Evolutionary conservation across 2,888 invertebrate genomes (phyloP).

Genomic region (Halocaridina rubra): DNA sequence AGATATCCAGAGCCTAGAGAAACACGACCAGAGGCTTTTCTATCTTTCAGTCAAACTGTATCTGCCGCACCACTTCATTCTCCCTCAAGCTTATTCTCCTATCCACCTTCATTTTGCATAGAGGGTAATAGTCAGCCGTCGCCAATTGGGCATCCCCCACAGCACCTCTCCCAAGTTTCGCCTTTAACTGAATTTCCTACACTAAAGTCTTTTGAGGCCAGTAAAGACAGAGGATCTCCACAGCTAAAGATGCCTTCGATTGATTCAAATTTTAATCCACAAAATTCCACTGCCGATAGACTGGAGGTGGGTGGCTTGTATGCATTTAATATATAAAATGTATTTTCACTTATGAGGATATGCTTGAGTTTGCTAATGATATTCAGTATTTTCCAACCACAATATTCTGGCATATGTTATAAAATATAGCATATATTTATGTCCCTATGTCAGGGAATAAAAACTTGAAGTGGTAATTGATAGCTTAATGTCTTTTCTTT

Average conservation of each 20-base stretch:
- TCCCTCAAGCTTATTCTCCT: conserved; percentile 22
- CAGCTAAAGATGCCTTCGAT: conserved; percentile 24
- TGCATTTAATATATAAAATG: no score
- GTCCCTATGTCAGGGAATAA: no score
- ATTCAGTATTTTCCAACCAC: no score
- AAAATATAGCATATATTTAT: no score
- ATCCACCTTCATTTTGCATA: conserved; percentile 22
- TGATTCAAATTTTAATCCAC: conserved; percentile 47
- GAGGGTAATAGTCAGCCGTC: conserved; percentile 23
- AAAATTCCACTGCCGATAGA: conserved; percentile 19
- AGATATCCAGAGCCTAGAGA: not conserved
- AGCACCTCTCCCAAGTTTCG: conserved; percentile 11
- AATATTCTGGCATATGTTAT: no score
- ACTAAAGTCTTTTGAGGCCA: conserved; percentile 12
- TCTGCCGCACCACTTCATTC: not conserved
- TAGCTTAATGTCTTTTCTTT: no score
- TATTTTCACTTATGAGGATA: no score
- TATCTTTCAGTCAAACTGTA: conserved; percentile 3
- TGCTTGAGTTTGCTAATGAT: no score
- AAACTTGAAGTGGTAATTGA: no score
- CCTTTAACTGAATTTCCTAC: conserved; percentile 25
- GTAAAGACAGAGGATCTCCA: conserved; percentile 30
- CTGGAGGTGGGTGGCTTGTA: conserved; percentile 1
- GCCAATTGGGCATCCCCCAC: conserved; percentile 33
- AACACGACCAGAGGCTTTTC: conserved; percentile 8